Conservation (phyloP, 2,113 vertebrate genomes). For the Gulo gulo region DNA sequence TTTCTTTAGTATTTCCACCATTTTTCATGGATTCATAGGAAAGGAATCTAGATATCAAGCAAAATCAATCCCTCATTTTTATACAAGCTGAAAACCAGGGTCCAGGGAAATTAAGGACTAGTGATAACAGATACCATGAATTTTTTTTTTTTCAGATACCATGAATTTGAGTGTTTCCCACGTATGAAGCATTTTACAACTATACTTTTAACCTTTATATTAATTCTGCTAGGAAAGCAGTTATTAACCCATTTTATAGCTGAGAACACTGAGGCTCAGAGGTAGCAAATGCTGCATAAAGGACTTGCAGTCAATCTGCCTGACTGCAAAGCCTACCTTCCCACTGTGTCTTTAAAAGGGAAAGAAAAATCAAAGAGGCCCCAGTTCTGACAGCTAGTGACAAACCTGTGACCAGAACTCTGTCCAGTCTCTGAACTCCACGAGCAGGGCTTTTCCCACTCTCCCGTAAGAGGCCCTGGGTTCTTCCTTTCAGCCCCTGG, state of each 20-base stretch:
- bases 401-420: neutral
- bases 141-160: neutral
- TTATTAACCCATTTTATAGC: neutral
- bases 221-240: neutral
- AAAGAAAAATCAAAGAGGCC: neutral
- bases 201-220: neutral
- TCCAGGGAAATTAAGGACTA: neutral
- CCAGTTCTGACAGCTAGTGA: neutral
- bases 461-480: neutral
- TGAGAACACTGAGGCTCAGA: neutral
- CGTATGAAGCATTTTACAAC: neutral
- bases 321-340: neutral
- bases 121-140: neutral
- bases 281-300: neutral
- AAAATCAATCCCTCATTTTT: neutral
- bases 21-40: neutral
- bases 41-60: neutral
- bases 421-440: neutral
- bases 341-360: neutral
- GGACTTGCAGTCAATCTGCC: neutral
- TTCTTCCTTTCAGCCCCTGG: neutral
- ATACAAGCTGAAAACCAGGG: neutral
- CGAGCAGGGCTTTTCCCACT: neutral
- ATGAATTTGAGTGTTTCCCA: neutral
- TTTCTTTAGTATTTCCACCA: neutral